These are phyloP conservation scores for Vidua macroura DNA, from an alignment of 2,113 vertebrate genomes.

Conservation along the genomic window DNA sequence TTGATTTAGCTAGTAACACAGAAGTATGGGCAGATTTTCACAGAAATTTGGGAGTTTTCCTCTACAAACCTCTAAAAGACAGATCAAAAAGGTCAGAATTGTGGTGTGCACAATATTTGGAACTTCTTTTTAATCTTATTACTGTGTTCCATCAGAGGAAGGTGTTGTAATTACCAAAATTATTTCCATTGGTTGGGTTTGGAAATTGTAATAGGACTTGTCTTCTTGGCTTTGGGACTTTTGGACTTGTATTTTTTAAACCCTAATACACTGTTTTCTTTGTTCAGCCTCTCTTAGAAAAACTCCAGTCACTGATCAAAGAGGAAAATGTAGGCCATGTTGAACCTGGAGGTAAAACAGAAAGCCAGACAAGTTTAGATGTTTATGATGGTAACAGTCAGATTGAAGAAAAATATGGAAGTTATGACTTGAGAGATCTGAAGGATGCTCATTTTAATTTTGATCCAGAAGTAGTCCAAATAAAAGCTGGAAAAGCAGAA, in stretches of 20 bases:
- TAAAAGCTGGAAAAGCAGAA: slow-evolving; percentile 95
- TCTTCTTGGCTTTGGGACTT: not conserved
- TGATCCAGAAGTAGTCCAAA: slow-evolving; percentile 91
- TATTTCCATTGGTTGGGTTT: not conserved
- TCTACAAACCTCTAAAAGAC: slow-evolving; percentile 34
- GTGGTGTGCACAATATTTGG: not conserved
- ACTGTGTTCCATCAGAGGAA: not conserved
- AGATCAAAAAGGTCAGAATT: slow-evolving; percentile 3
- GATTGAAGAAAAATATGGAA: slow-evolving; percentile 68
- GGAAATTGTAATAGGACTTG: not conserved
- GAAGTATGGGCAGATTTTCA: slow-evolving; percentile 62
- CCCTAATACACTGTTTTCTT: slow-evolving; percentile 15
- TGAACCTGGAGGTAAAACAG: slow-evolving; percentile 68
- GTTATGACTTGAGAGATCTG: slow-evolving; percentile 62
- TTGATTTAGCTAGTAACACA: slow-evolving; percentile 69
- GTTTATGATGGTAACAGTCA: slow-evolving; percentile 46
- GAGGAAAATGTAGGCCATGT: slow-evolving; percentile 35
- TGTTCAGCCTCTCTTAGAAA: slow-evolving; percentile 84
- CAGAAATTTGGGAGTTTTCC: slow-evolving; percentile 57
- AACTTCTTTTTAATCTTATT: not conserved
- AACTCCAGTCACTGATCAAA: slow-evolving; percentile 78
- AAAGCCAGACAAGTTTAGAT: slow-evolving; percentile 48
- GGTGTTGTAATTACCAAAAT: slow-evolving; percentile 14
- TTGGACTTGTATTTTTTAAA: not conserved
- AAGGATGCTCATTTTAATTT: slow-evolving; percentile 67